Evolutionary conservation across 2,113 vertebrate genomes (phyloP).

Genomic region (Alexandromys fortis): DNA sequence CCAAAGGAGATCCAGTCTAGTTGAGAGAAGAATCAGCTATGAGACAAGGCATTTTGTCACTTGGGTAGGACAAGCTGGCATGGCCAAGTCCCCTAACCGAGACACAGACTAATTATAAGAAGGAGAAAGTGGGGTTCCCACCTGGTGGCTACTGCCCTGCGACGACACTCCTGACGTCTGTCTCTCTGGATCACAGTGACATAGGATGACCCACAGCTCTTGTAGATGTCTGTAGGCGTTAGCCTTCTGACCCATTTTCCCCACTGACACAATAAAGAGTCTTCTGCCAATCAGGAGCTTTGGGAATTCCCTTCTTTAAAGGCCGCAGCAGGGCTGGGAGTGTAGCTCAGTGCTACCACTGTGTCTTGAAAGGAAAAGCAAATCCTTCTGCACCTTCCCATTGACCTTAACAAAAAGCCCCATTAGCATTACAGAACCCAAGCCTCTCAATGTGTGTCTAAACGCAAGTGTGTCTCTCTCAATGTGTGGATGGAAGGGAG

Average conservation of each 20-base stretch:
- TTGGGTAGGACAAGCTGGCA: not conserved
- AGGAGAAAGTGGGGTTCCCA: not conserved
- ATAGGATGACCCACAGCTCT: not conserved
- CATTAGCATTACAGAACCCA: not conserved
- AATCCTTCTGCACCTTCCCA: not conserved
- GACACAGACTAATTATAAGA: not conserved
- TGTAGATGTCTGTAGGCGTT: too few species aligned
- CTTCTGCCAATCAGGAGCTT: not conserved
- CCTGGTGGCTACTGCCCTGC: fast-evolving
- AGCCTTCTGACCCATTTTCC: not conserved
- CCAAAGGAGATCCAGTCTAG: not conserved
- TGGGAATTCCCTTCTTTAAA: not conserved
- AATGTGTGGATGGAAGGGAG: not conserved
- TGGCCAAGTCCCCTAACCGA: not conserved
- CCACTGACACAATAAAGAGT: not conserved
- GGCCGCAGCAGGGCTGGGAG: not conserved
- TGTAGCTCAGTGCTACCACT: not conserved
- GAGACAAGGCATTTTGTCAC: not conserved
- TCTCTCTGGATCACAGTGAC: fast-evolving
- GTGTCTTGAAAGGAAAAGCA: not conserved
- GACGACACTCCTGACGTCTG: fast-evolving
- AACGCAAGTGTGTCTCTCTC: fast-evolving
- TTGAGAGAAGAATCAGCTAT: not conserved
- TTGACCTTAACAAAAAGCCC: not conserved
- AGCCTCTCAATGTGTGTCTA: not conserved